phyloP scores from a whole-genome alignment of 2,888 invertebrate genomes.

The Cephus pygmeus region DNA sequence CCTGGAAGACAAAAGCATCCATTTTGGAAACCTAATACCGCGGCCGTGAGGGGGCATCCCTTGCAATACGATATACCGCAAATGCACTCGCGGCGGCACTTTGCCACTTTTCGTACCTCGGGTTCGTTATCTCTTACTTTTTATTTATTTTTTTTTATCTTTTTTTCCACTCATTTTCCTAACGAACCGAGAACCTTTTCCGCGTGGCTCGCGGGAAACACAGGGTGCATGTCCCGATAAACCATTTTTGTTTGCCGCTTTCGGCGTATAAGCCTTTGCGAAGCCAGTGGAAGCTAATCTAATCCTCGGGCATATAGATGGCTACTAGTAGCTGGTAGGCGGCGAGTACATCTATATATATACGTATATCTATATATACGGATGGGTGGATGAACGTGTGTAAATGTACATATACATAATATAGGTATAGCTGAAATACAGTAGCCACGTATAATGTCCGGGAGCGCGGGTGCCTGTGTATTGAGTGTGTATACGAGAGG shows the following conservation, averaged over 20 bases:
- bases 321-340: conserved; percentile 35
- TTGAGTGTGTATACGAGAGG: conserved; percentile 26
- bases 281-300: conserved; percentile 60
- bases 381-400: conserved; percentile 12
- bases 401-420: conserved; percentile 22
- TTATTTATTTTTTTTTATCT: conserved; percentile 11
- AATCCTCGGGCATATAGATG: conserved; percentile 56
- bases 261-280: conserved; percentile 56
- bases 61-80: conserved; percentile 55
- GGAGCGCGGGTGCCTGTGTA: conserved; percentile 13
- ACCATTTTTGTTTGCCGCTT: conserved; percentile 59
- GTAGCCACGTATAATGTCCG: too few species aligned
- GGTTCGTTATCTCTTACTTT: not conserved
- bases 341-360: conserved; percentile 15
- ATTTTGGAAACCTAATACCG: conserved; percentile 41
- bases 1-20: conserved; percentile 61
- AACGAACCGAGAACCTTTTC: conserved; percentile 28
- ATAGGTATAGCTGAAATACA: too few species aligned
- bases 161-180: conserved; percentile 14
- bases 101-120: conserved; percentile 24
- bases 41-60: conserved; percentile 18
- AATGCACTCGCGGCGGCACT: conserved; percentile 50
- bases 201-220: not conserved
- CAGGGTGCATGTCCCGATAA: conserved; percentile 9
- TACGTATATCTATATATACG: conserved; percentile 31